Evolutionary conservation across 2,888 invertebrate genomes (phyloP).

Genomic region (Spodoptera littoralis): DNA sequence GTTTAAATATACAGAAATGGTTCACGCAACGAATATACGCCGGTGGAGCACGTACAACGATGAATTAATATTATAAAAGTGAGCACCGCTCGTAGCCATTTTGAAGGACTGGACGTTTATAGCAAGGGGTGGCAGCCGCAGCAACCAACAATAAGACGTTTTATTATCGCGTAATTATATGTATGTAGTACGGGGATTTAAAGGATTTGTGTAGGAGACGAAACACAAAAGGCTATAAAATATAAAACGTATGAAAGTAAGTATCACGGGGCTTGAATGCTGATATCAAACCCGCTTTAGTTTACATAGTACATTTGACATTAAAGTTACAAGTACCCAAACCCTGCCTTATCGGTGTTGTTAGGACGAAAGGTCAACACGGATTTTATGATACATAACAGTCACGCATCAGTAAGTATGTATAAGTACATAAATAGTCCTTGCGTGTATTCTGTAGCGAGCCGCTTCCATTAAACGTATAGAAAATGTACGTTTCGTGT

Average conservation of each 20-base stretch:
- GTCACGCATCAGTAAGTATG: constrained; percentile 51
- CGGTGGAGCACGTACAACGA: constrained; percentile 35
- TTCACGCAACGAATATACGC: constrained; percentile 25
- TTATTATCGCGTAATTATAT: constrained; percentile 41
- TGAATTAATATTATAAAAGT: constrained; percentile 34
- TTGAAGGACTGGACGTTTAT: constrained; percentile 26
- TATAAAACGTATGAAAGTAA: constrained; percentile 47
- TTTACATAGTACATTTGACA: constrained; percentile 52
- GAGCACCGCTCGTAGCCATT: constrained; percentile 8
- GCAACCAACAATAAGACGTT: constrained; percentile 35
- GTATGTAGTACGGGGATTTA: constrained; percentile 35
- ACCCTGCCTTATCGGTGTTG: constrained; percentile 51
- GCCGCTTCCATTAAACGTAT: constrained; percentile 21
- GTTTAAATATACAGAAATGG: constrained; percentile 45
- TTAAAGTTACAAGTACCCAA: constrained; percentile 54
- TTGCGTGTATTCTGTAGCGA: constrained; percentile 35
- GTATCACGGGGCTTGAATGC: constrained; percentile 42
- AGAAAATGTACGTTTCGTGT: constrained; percentile 21
- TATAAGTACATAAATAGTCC: constrained; percentile 45
- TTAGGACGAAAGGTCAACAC: constrained; percentile 55
- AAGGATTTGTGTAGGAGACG: constrained; percentile 36
- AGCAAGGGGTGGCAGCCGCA: constrained; percentile 7
- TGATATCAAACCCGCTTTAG: constrained; percentile 46
- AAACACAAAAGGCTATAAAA: constrained; percentile 49
- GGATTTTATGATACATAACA: constrained; percentile 54